Evolutionary conservation across 2,113 vertebrate genomes (phyloP), one percentile per base, ranked within the genome.

Genomic region (Conger conger): DNA sequence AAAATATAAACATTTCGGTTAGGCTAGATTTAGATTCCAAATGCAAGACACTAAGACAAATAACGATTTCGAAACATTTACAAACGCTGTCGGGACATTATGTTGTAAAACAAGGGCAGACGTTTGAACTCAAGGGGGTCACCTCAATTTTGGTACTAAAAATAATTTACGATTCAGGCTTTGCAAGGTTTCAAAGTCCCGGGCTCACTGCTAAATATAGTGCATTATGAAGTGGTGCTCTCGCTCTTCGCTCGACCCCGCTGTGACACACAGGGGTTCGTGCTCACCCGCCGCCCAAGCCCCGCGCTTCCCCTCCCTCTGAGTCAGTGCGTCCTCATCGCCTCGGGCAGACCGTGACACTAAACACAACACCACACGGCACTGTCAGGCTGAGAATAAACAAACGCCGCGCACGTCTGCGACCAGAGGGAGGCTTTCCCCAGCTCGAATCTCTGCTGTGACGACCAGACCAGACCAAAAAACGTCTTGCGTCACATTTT

Each of bases 41-140:
- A 73, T 13, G 45, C 45, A 73, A 9, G 68, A 73, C 68, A 73
- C 27, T 33, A n/a, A n/a, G 68, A 33, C 27, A 33, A 73, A 73
- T 30, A 73, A 73, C 33, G 27, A 73, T 73, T 73, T 9, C 1
- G 68, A 30, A 73, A 73, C 68, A 9, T 73, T 73, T 73, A 73
- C 68, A 73, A 73, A 33, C 13, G n/a, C n/a, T 5, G 23, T 33
- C 4, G 33, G 57, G 68, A n/a, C 27, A 30, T 73, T 30, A n/a
- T n/a, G 68, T 73, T n/a, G 68, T 73, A 73, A 73, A 73, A 73
- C 68, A 33, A 33, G n/a, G 27, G 27, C 68, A 73, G 68, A 33
- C 68, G n/a, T 73, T 30, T 33, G n/a, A 73, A 73, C 68, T 68
- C 60, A 68, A 68, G n/a, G 60, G n/a, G 68, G 68, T 73, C 68